Conservation (phyloP, 1,140 invertebrate species). For the Thereuonema tuberculata region DNA sequence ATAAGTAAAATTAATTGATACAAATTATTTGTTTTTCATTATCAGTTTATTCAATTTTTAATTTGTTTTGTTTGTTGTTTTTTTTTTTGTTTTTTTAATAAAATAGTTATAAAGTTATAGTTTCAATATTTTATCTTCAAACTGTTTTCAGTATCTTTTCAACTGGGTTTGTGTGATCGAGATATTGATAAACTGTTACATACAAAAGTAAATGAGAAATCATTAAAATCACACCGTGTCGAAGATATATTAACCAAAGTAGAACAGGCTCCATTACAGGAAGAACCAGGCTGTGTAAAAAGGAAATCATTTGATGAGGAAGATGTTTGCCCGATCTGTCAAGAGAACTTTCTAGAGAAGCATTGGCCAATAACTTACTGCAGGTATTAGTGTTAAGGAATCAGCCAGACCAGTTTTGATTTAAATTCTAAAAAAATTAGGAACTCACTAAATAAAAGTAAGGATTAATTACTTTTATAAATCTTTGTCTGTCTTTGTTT, state of each 20-base stretch:
- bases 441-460: neutral
- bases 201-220: neutral
- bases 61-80: too few species aligned
- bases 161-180: constrained; percentile 1
- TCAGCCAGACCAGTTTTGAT: neutral
- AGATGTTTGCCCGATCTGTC: constrained; percentile 4
- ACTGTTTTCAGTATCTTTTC: constrained; percentile 1
- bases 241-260: neutral
- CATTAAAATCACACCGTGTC: neutral
- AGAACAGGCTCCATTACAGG: neutral
- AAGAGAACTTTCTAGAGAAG: constrained; percentile 1
- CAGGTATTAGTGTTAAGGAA: neutral
- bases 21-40: too few species aligned
- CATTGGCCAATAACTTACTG: constrained; percentile 4
- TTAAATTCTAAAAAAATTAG: neutral
- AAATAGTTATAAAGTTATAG: too few species aligned
- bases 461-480: neutral
- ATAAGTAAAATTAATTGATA: too few species aligned
- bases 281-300: neutral
- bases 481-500: neutral
- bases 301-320: neutral
- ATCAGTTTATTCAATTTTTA: too few species aligned
- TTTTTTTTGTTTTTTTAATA: too few species aligned
- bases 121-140: too few species aligned
- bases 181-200: neutral